These are phyloP conservation scores for Heteromyza rotundicornis DNA, from an alignment of 2,888 invertebrate genomes.

Conservation along the genomic window DNA sequence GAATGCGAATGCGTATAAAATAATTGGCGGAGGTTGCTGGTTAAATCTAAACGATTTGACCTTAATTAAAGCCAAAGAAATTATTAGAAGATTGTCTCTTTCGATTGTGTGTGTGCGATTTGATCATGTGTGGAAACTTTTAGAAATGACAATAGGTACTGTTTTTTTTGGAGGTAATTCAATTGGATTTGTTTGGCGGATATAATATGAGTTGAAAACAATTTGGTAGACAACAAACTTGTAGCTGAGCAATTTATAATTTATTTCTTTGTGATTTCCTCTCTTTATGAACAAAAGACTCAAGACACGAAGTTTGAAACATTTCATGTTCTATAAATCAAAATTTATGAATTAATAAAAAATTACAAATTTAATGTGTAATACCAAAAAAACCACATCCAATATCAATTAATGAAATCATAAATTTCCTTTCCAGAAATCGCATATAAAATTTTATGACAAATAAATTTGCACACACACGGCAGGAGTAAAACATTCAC, in stretches of 20 bases:
- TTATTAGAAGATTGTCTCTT: too few species aligned
- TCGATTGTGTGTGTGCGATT: too few species aligned
- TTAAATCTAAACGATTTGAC: constrained; percentile 23
- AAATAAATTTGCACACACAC: neutral
- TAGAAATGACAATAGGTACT: neutral
- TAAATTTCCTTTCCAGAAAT: neutral
- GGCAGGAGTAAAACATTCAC: neutral
- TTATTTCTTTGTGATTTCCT: too few species aligned
- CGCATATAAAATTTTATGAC: neutral
- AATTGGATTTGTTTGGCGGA: too few species aligned
- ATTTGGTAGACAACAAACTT: too few species aligned
- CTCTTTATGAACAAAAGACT: neutral
- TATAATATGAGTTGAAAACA: too few species aligned
- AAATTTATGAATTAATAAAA: neutral
- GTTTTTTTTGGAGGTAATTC: too few species aligned
- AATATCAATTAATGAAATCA: neutral
- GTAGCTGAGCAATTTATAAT: too few species aligned
- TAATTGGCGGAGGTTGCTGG: neutral
- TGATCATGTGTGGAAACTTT: too few species aligned
- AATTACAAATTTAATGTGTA: too few species aligned
- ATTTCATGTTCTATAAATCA: neutral
- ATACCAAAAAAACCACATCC: too few species aligned
- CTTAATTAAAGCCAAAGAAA: constrained; percentile 30
- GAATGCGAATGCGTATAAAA: neutral
- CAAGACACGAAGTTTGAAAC: neutral